Evolutionary conservation across 2,888 invertebrate species (phyloP), one percentile per base, ranked within the genome.

Genomic region (Pollenia angustigena): DNA sequence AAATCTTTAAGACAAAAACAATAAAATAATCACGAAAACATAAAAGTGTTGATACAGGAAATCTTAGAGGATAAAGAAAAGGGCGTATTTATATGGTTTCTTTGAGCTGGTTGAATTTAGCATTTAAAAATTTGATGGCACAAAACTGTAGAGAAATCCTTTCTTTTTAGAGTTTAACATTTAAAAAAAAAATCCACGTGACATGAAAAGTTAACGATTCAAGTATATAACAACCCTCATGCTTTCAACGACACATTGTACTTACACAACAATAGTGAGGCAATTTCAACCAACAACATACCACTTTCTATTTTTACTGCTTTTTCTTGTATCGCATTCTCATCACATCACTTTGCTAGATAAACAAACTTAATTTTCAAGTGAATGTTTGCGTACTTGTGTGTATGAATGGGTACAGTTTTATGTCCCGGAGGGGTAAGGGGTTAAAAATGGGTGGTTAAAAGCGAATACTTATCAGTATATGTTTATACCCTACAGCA

Each of bases 341-440:
- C 58, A 75, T 62, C 42, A 14, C 16, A 75, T 52, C 52, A 52
- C 68, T 32, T 75, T 82, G 60, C 60, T 75, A 60, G 54, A 71
- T 76, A 82, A 82, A 76, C 46, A 82, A 76, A 76, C 76, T 76
- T 76, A 76, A 71, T 71, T 82, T 76, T 76, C 69, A 75, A 76
- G 76, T 71, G n/a, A 60, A 42, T 60, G 48, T 50, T 52, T 4
- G 16, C 60, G n/a, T 42, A 60, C n/a, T 40, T 14, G 1, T 12
- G n/a, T 6, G 9, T 40, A 58, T 40, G 12, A 40, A 6, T 32
- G 32, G 52, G 44, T 72, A 46, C 10, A 60, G 56, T 54, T 64
- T 72, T 62, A 50, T 12, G 14, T 42, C 16, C 9, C 52, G 40
- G 16, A n/a, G n/a, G 14, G 12, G 40, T 50, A 42, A 18, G n/a